Evolutionary conservation across 92 coral and sea anemone genomes (phyloP).

Genomic region (Desmophyllum pertusum): DNA sequence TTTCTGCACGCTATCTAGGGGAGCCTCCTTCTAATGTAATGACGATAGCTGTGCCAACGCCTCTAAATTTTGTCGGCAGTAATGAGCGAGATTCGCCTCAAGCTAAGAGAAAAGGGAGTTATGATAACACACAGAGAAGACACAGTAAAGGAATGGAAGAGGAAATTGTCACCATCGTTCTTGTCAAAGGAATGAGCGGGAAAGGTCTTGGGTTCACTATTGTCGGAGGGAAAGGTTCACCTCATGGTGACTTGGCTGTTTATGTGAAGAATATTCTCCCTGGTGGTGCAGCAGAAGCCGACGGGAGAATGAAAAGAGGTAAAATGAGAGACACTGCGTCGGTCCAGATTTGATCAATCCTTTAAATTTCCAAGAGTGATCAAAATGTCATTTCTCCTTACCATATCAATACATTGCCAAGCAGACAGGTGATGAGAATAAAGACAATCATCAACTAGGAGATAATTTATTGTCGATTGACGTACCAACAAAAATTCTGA

Average conservation of each 20-base stretch:
- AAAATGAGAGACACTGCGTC: background rate
- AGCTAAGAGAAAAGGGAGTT: conserved; percentile 46
- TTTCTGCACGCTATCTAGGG: conserved; percentile 68
- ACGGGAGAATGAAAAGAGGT: conserved; percentile 91
- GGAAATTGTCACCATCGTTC: conserved; percentile 74
- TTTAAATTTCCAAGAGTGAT: background rate
- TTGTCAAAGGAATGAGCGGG: conserved; percentile 91
- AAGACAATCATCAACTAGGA: background rate
- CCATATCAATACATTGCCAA: background rate
- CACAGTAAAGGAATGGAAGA: conserved; percentile 41
- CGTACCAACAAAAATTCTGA: background rate
- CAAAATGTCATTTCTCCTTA: background rate
- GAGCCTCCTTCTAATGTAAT: conserved; percentile 46
- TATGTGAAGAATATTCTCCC: conserved; percentile 84
- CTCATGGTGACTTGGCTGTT: conserved; percentile 90
- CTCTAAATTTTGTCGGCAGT: conserved; percentile 59
- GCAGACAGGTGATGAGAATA: background rate
- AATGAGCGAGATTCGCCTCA: conserved; percentile 82
- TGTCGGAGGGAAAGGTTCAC: conserved; percentile 93
- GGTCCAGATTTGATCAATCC: no score
- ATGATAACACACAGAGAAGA: conserved; percentile 1
- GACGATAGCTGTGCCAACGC: conserved; percentile 77
- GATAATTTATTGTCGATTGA: background rate
- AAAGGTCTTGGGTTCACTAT: conserved; percentile 97
- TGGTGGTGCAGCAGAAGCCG: conserved; percentile 94